These are phyloP conservation scores for Apteryx mantelli DNA, from an alignment of 2,113 vertebrate species.

Conservation along the genomic window DNA sequence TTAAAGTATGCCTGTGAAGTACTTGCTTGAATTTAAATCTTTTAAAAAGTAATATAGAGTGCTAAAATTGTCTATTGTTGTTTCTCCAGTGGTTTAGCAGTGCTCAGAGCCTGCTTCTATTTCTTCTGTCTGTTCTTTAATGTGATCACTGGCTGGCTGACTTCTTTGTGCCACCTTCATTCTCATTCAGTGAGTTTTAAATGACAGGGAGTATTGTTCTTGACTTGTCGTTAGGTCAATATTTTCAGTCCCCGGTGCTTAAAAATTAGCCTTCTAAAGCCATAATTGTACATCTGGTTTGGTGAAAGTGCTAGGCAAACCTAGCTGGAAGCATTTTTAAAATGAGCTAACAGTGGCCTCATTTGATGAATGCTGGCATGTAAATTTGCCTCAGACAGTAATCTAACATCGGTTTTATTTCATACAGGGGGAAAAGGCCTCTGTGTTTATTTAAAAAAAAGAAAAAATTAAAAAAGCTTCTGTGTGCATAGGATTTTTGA, in stretches of 20 bases:
- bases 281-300: background rate
- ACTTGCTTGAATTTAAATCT: background rate
- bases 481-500: background rate
- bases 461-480: background rate
- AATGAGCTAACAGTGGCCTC: background rate
- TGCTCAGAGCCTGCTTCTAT: background rate
- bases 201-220: slow-evolving; percentile 16
- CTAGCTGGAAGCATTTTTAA: background rate
- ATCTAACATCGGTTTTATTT: background rate
- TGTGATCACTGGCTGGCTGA: background rate
- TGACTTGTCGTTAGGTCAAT: slow-evolving; percentile 35
- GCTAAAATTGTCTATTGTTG: background rate
- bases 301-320: background rate
- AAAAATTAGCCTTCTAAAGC: slow-evolving; percentile 20
- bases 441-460: no score
- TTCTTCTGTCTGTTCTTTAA: slow-evolving; percentile 27
- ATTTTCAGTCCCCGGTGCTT: slow-evolving; percentile 34
- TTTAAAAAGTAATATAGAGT: background rate
- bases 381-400: background rate
- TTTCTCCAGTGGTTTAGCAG: background rate
- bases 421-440: background rate
- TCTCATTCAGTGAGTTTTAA: slow-evolving; percentile 3
- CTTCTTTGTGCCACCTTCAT: slow-evolving; percentile 15
- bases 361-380: slow-evolving; percentile 3
- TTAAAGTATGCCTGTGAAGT: background rate